Base-by-base conservation (phyloP, 2,888 invertebrate species). In the Erebia epiphron region DNA sequence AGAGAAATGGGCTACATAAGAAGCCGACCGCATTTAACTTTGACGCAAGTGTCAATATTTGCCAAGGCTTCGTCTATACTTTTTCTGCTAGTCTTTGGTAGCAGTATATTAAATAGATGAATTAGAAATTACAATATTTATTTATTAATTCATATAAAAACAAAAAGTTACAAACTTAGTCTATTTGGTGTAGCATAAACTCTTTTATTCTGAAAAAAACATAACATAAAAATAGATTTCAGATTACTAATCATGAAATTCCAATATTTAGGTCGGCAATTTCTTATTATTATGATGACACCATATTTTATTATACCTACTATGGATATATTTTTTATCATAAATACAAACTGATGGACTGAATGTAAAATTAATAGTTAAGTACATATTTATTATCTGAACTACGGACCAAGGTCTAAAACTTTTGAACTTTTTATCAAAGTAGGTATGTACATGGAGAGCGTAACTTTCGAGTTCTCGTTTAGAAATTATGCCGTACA, bases 351-450 rank as follows among this genome's bases (percentile, higher is more conserved):
- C 18, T 26, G 54, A 61, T 54, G 67, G 70, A 71, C 67, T 64
- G 67, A 71, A 60, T 14, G 11, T 13, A 50, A 56, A 57, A 41
- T 16, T 43, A 63, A 68, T 18, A 56, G 26, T 57, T 14, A 11
- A 13, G 9, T 16, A 7, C 35, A 16, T 35, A 46, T 46, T 35
- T 58, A 54, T 57, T 69, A 64, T 58, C 56, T 46, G 35, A 56
- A 57, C 1, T 66, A 60, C 56, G 72, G 72, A 74, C 74, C 70
- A 73, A 65, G 66, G 58, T 72, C 52, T 54, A 67, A 67, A 62
- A 50, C 67, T 69, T 72, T 74, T 67, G 49, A 74, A 70, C 43
- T 14, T 52, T 72, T 69, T 64, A 65, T 56, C 56, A 56, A 66
- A 56, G 46, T 66, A 65, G 10, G 35, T 26, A 26, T 1, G 43